Evolutionary conservation across 2,113 vertebrate species (phyloP), one percentile per base, ranked within the genome.

Genomic region (Sinocyclocheilus rhinocerous): DNA sequence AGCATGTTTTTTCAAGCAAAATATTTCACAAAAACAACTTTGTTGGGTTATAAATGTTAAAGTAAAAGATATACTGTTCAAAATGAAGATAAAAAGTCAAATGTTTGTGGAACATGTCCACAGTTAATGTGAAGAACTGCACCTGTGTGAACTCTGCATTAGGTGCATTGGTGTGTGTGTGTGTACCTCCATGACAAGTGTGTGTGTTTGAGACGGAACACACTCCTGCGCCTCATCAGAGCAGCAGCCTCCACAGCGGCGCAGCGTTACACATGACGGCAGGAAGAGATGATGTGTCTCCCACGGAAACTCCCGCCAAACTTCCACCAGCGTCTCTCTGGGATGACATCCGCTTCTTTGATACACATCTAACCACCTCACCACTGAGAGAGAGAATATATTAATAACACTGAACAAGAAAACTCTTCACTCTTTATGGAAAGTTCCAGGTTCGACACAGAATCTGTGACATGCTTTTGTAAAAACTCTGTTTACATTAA

Each of bases 201-300:
- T 95, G 89, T 94, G 94, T 20, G 96, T 96, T 87, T 94, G 93
- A 0, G 84, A 92, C 42, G 97, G 96, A 69, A 97, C 94, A 15
- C 97, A 98, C 87, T 97, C 94, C 91, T 96, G 92, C 42, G 94
- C 95, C 18, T 98, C 96, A 4, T 98, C 97, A 0, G 94, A 86
- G 48, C 97, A 98, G 93, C 97, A 97, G 83, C 97, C 97, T 0
- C 95, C 95, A 2, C 97, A 97, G 78, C 97, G 95, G 45, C 88
- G 93, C 89, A 97, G 88, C 0, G 95, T 94, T 87, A 98, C 96
- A 0, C 96, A 97, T 79, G 96, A 96, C 0, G 97, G 97, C 50
- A 97, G 88, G 65, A 97, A 95, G 26, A 97, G 95, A 81, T 95
- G 95, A 89, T 96, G 95, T n/a, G 95, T 94, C 67, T 96, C 94